Base-by-base conservation (phyloP, 2,888 invertebrate genomes). In the Xylocampa areola region DNA sequence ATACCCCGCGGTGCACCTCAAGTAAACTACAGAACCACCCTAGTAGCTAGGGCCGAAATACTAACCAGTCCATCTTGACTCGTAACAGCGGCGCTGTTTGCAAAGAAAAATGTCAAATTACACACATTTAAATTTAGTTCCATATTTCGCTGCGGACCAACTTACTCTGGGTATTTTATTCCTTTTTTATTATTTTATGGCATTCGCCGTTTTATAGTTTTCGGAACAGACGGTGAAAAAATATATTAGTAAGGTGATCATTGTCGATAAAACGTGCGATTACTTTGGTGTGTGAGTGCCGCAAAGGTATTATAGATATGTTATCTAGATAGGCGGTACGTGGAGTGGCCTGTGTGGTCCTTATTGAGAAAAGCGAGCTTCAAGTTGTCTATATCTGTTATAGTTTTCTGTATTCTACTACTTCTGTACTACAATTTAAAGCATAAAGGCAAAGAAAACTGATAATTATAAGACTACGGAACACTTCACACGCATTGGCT, bases 1-100 rank as follows among this genome's bases (percentile, higher is more conserved):
- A 51, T 60, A 61, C 60, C 85, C 82, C 67, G 79, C 82, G 78
- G 84, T 39, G 67, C 36, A 32, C 45, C 30, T 50, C 75, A 72
- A 63, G 57, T 55, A 47, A 57, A 49, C 54, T 17, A 2, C 27
- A 21, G 29, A 54, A 59, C 71, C 68, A 67, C 71, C 65, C 73
- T 54, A 41, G 50, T 45, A 19, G 53, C 29, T 49, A 29, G n/a
- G 29, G 45, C 41, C 35, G 29, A 11, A 8, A 5, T 8, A 4
- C 5, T 14, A 7, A 27, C 65, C 50, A 35, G 21, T 7, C 11
- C 23, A 58, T 14, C 6, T 35, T 50, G 58, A 50, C 6, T 33
- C 30, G 30, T 65, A 1, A 16, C 1, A 1, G n/a, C 11, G 43
- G 58, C 62, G 44, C 30, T 50, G 3, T 27, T 8, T n/a, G 32